Evolutionary conservation across 2,888 invertebrate genomes (phyloP), one percentile per base, ranked within the genome.

Genomic region (Mechanitis mazaeus): DNA sequence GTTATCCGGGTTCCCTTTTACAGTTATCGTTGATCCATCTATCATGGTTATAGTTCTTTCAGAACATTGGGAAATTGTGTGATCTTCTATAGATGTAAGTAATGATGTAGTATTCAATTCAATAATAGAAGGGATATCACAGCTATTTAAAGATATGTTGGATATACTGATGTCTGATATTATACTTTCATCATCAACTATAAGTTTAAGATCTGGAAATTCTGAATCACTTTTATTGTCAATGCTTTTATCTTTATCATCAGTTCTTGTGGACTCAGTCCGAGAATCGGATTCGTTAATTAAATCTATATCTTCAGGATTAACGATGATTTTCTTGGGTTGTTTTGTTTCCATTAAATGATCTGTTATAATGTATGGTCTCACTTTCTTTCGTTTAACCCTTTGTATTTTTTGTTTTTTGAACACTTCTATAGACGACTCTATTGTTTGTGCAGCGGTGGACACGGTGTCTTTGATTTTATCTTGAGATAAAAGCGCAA

Each of bases 321-420:
- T 54, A 0, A 84, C 73, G 0, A 83, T 63, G 12, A 83, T 35
- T 56, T 71, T 73, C 57, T 73, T 80, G 12, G 62, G 54, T 55
- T 70, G 2, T 54, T 42, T 60, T 2, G 46, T 33, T 31, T 38
- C 45, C 28, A 50, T 50, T 11, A 50, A 50, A 53, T 64, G 1
- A 50, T 83, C 78, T 47, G 72, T 75, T 0, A 87, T 77, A 0
- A 83, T 78, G 11, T 85, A 87, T 0, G 87, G 81, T 0, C 68
- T 67, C 0, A 75, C n/a, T 0, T 65, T 68, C 2, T 66, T 68
- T 2, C 77, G 69, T 54, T 69, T 75, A 0, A 71, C 56, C 3
- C 79, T 68, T 56, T 63, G 75, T 4, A 56, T 68, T 20, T 58
- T 62, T 0, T 60, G 66, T 33, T 67, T 73, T 2, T 68, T 66